Evolutionary conservation across 2,113 vertebrate genomes (phyloP).

Genomic region (Cyanoderma ruficeps): DNA sequence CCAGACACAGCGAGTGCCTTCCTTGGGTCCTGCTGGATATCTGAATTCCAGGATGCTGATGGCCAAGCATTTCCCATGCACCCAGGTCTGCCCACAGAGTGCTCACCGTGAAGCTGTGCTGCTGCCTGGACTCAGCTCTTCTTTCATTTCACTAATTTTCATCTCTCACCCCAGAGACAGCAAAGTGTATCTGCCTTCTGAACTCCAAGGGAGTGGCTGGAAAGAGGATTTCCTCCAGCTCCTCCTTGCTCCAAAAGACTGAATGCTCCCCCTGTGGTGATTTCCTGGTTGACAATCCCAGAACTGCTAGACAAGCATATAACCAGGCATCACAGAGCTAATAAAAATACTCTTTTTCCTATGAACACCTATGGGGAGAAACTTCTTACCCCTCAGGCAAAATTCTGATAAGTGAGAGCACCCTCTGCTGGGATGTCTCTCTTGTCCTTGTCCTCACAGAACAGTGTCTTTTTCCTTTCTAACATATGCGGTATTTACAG

Average conservation of each 20-base stretch:
- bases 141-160: neutral
- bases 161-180: neutral
- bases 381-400: neutral
- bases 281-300: neutral
- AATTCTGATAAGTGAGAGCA: neutral
- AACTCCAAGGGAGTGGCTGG: neutral
- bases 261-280: neutral
- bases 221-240: neutral
- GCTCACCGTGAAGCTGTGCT: accelerated
- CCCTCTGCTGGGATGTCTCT: neutral
- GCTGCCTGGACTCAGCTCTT: neutral
- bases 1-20: neutral
- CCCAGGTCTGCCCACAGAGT: neutral
- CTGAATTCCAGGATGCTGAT: neutral
- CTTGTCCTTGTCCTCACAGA: neutral
- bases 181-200: neutral
- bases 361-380: neutral
- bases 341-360: neutral
- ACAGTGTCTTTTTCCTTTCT: neutral
- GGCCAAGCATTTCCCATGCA: neutral
- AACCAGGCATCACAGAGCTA: neutral
- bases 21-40: neutral
- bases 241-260: neutral
- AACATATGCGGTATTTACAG: neutral
- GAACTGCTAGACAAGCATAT: neutral